Conservation (phyloP, 2,113 vertebrate species). For the Colistium nudipinnis region DNA sequence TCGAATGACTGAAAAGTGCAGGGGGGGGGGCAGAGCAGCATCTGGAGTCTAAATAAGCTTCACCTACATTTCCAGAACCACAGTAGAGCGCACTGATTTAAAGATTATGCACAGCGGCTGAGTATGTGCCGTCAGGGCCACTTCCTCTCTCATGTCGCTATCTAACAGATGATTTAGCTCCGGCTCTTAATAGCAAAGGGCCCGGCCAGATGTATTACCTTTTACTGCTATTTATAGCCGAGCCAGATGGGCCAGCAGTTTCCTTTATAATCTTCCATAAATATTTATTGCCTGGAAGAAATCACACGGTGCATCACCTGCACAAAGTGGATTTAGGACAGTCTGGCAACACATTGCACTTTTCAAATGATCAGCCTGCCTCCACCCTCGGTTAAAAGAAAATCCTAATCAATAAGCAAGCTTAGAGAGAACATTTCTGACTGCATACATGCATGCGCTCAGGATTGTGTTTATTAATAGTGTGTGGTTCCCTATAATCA, state of each 20-base stretch:
- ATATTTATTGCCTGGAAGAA: conserved; percentile 63
- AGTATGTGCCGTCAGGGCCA: conserved; percentile 5
- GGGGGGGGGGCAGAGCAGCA: background rate
- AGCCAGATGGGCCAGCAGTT: conserved; percentile 22
- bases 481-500: background rate
- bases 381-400: background rate
- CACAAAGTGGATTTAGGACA: conserved; percentile 31
- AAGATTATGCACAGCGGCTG: conserved; percentile 10
- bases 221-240: conserved; percentile 57
- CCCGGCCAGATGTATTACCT: conserved; percentile 21
- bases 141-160: conserved; percentile 18
- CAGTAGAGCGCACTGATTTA: conserved; percentile 4
- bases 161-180: conserved; percentile 42
- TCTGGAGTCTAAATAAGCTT: background rate
- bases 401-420: background rate
- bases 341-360: background rate
- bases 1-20: background rate
- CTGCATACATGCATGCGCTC: background rate
- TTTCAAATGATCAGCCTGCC: conserved; percentile 21
- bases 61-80: background rate
- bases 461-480: background rate
- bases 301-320: conserved; percentile 17
- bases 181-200: conserved; percentile 39
- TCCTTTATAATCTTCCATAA: conserved; percentile 64
- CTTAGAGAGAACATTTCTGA: background rate